These are phyloP conservation scores for Craterocephalus amniculus DNA, from an alignment of 2,797 vertebrate species.

Conservation along the genomic window DNA sequence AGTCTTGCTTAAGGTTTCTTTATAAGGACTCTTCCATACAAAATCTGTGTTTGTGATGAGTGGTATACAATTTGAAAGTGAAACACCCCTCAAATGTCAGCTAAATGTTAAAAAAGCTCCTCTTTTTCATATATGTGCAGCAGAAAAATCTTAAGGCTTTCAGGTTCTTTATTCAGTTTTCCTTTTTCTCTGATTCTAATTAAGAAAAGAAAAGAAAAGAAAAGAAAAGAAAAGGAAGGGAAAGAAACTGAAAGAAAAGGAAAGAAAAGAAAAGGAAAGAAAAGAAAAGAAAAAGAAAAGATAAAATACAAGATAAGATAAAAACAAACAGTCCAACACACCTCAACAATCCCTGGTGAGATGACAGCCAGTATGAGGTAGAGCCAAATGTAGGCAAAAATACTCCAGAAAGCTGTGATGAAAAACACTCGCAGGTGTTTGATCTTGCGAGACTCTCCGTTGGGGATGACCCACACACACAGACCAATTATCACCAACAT, in stretches of 20 bases:
- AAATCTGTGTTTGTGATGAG: no score
- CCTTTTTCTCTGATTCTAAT: no score
- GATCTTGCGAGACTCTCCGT: slow-evolving; percentile 90
- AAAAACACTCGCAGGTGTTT: slow-evolving; percentile 95
- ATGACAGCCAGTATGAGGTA: slow-evolving; percentile 94
- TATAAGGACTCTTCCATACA: no score
- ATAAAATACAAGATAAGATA: no score
- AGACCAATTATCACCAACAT: slow-evolving; percentile 96
- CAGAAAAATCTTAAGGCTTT: no score
- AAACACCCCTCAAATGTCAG: background rate
- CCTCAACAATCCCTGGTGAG: slow-evolving; percentile 90
- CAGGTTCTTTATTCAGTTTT: no score
- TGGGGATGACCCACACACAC: slow-evolving; percentile 91
- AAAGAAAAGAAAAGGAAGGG: no score
- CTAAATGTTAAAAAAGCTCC: background rate
- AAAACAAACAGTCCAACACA: slow-evolving; percentile 40
- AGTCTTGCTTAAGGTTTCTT: no score
- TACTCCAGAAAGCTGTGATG: slow-evolving; percentile 92
- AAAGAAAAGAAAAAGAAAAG: no score
- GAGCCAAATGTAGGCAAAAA: slow-evolving; percentile 96
- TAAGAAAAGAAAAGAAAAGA: no score
- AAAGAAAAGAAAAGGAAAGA: no score
- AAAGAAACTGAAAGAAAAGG: no score
- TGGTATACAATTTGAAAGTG: background rate
- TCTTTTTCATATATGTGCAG: background rate